Conservation (phyloP, 2,797 vertebrate genomes). For the Xyrichtys novacula region DNA sequence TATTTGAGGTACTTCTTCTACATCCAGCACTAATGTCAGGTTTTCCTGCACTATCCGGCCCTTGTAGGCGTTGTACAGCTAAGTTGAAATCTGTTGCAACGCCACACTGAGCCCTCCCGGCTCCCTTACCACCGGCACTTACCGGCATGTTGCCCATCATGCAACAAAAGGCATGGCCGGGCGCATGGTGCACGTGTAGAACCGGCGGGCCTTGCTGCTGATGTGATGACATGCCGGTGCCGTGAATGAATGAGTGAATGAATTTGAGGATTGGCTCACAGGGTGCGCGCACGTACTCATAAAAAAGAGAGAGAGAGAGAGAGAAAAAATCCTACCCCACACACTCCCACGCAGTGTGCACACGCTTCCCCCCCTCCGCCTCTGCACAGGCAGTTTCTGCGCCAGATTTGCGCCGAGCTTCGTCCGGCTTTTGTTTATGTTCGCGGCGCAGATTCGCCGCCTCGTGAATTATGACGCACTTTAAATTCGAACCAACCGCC, state of each 20-base stretch:
- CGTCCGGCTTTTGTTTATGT: constrained; percentile 57
- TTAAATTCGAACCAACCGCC: neutral
- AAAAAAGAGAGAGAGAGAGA: neutral
- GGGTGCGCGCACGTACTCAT: constrained; percentile 63
- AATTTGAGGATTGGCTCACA: constrained; percentile 62
- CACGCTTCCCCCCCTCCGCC: constrained; percentile 18
- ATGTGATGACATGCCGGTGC: constrained; percentile 67
- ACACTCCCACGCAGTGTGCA: constrained; percentile 12
- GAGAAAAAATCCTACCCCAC: constrained; percentile 1
- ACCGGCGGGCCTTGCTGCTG: constrained; percentile 44
- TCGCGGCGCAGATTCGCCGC: constrained; percentile 11
- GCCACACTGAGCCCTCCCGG: constrained; percentile 6
- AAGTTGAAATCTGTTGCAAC: constrained; percentile 49
- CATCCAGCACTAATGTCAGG: constrained; percentile 12
- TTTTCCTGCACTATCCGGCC: constrained; percentile 13
- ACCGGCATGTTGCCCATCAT: constrained; percentile 67
- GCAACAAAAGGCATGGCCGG: constrained; percentile 78
- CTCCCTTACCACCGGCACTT: constrained; percentile 35
- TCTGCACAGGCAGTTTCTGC: constrained; percentile 53
- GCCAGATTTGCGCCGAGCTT: constrained; percentile 43
- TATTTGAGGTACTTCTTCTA: constrained; percentile 9
- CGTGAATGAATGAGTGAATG: constrained; percentile 70
- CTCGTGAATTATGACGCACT: constrained; percentile 25
- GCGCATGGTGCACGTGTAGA: constrained; percentile 71
- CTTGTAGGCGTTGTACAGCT: constrained; percentile 13